Conservation (phyloP, 2,888 invertebrate species). For the Diaperis boleti region DNA sequence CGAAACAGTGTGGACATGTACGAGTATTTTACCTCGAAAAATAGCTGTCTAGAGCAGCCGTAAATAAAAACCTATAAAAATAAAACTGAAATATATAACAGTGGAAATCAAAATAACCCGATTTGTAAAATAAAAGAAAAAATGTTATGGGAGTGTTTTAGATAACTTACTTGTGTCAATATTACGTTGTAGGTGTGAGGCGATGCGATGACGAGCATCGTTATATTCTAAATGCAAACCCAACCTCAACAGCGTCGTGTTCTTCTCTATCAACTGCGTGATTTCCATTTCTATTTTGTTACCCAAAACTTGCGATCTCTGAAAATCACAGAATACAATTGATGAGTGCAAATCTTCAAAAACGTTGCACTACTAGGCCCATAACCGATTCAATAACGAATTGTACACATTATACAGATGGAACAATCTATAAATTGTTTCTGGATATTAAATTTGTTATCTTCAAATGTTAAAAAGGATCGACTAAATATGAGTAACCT, state of each 20-base stretch:
- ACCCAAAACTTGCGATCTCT: conserved; percentile 96
- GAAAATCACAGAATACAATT: no score
- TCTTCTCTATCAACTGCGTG: conserved; percentile 93
- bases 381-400: no score
- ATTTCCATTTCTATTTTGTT: conserved; percentile 99
- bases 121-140: conserved; percentile 49
- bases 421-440: no score
- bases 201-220: conserved; percentile 93
- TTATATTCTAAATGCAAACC: conserved; percentile 97
- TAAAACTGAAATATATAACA: conserved; percentile 36
- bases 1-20: conserved; percentile 17
- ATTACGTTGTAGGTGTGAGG: conserved; percentile 92
- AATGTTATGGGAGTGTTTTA: conserved; percentile 78
- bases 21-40: conserved; percentile 34
- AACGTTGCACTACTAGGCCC: no score
- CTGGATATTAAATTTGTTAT: no score
- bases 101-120: no score
- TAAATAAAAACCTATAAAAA: conserved; percentile 39
- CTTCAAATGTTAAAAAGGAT: no score
- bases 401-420: no score
- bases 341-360: no score
- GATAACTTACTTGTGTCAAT: conserved; percentile 96
- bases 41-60: conserved; percentile 16
- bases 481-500: no score
- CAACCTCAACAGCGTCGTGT: conserved; percentile 91